Evolutionary conservation across 2,113 vertebrate genomes (phyloP).

Genomic region (Nanger granti): DNA sequence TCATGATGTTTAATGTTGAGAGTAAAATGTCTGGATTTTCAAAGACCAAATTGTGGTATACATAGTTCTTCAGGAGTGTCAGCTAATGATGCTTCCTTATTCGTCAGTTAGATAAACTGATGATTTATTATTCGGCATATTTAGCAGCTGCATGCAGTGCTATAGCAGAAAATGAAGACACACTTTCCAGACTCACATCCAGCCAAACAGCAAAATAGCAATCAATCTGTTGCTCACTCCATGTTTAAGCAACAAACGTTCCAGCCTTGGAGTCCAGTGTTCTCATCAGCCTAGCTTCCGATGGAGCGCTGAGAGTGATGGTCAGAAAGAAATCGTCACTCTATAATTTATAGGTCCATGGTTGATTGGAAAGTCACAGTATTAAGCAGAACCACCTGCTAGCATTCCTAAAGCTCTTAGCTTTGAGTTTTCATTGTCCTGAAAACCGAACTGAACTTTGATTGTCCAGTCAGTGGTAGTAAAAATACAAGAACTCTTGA

Average conservation of each 20-base stretch:
- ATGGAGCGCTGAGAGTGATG: background rate
- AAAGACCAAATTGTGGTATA: background rate
- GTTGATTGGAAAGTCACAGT: conserved; percentile 5
- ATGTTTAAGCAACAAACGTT: background rate
- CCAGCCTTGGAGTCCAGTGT: background rate
- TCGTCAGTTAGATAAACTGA: background rate
- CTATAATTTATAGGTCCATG: background rate
- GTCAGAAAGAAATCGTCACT: background rate
- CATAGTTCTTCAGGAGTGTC: background rate
- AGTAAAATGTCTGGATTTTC: background rate
- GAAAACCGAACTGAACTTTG: background rate
- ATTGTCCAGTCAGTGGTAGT: background rate
- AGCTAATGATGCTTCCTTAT: background rate
- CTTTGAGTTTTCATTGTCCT: background rate
- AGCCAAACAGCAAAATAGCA: background rate
- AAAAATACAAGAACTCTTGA: background rate
- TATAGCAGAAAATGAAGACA: background rate
- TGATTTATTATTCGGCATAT: background rate
- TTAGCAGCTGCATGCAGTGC: background rate
- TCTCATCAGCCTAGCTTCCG: background rate
- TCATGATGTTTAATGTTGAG: background rate
- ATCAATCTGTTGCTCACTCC: background rate
- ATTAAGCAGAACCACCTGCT: background rate
- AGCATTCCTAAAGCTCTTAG: background rate
- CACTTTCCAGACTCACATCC: background rate